Evolutionary conservation across 1,140 invertebrate genomes (phyloP).

Genomic region (Drosophila ananassae): DNA sequence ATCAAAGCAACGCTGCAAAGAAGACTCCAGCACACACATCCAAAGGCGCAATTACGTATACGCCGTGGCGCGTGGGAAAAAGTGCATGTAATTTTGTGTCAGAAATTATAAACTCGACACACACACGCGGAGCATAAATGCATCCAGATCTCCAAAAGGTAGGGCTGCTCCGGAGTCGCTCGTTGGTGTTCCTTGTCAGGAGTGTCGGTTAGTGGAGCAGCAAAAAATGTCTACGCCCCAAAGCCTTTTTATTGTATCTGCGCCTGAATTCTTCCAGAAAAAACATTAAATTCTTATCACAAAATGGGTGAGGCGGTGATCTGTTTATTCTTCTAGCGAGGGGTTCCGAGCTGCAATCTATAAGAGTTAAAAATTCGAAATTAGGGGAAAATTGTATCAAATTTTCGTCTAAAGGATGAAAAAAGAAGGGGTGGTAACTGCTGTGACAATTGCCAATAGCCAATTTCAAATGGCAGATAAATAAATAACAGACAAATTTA

Average conservation of each 20-base stretch:
- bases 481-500: too few species aligned
- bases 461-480: too few species aligned
- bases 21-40: slow-evolving; percentile 53
- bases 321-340: not conserved
- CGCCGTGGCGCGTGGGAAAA: slow-evolving; percentile 29
- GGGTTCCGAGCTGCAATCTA: too few species aligned
- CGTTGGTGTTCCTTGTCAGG: not conserved
- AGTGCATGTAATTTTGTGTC: slow-evolving; percentile 75
- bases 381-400: too few species aligned
- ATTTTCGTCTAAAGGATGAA: too few species aligned
- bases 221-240: not conserved
- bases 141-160: slow-evolving; percentile 13
- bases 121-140: slow-evolving; percentile 28
- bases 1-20: slow-evolving; percentile 57
- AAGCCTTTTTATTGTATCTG: not conserved
- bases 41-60: slow-evolving; percentile 71
- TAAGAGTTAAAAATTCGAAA: not conserved
- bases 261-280: not conserved
- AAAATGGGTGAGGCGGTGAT: not conserved
- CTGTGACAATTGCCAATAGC: too few species aligned
- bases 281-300: not conserved
- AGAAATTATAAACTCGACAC: slow-evolving; percentile 69
- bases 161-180: slow-evolving; percentile 3
- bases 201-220: too few species aligned
- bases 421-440: too few species aligned